Conservation (phyloP, 2,888 invertebrate species). For the Mechanitis mazaeus region DNA sequence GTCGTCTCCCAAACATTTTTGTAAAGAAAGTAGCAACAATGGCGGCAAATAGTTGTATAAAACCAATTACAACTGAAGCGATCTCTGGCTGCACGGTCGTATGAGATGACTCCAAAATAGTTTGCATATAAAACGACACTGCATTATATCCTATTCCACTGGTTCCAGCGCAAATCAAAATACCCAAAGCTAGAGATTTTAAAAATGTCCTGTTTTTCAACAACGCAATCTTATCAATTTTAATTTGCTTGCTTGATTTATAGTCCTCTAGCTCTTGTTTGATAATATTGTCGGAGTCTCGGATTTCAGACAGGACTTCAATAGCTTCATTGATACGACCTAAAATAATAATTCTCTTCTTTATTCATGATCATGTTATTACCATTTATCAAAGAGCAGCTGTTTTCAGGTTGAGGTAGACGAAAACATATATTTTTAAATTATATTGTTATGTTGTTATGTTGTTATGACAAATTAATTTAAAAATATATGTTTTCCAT, state of each 20-base stretch:
- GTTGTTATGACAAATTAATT: too few relatives aligned
- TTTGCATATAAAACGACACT: constrained; percentile 18
- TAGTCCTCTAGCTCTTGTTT: constrained; percentile 45
- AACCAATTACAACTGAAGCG: constrained; percentile 45
- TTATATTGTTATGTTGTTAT: too few relatives aligned
- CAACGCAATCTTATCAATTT: constrained; percentile 24
- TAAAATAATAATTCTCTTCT: background rate
- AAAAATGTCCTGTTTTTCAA: constrained; percentile 33
- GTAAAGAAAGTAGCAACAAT: constrained; percentile 40
- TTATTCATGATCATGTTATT: too few relatives aligned
- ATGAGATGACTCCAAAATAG: constrained; percentile 44
- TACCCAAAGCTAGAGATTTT: constrained; percentile 32
- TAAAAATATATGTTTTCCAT: too few relatives aligned
- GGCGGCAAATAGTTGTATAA: constrained; percentile 45
- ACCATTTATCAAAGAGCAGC: too few relatives aligned
- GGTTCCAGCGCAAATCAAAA: constrained; percentile 28
- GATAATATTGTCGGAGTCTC: background rate
- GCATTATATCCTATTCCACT: constrained; percentile 46
- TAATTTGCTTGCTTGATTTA: constrained; percentile 26
- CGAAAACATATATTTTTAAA: background rate
- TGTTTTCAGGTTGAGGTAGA: too few relatives aligned
- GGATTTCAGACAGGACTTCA: too few relatives aligned
- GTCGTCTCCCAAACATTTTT: constrained; percentile 32
- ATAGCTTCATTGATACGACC: too few relatives aligned
- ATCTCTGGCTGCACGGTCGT: constrained; percentile 43